Evolutionary conservation across 2,797 vertebrate species (phyloP), one percentile per base, ranked within the genome.

Genomic region (Enteromius trimaculatus): DNA sequence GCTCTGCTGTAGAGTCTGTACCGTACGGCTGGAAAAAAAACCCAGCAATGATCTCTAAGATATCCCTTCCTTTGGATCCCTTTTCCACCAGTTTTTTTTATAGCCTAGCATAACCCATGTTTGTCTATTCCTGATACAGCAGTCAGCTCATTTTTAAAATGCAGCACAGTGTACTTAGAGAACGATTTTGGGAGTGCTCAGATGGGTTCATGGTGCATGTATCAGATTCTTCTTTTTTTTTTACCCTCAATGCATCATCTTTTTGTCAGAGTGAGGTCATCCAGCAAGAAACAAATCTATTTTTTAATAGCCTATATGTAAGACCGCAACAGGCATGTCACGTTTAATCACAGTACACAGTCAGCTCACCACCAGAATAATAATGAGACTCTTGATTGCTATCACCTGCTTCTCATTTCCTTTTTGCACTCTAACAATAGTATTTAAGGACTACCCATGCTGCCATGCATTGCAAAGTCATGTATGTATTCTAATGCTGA

Each of bases 371-470:
- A 66, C 16, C 62, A 66, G 47, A 82, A 82, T 82, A 76, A 23
- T 44, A 53, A 82, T 82, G 49, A 77, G 72, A 68, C n/a, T n/a
- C 55, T 39, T 68, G 62, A 82, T 82, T 55, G 16, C 47, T 42
- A 34, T 82, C 71, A 29, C 47, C 72, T 68, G 81, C 17, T 68
- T 77, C 64, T 77, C 34, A 69, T 82, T 77, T 82, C 49, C 72
- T 82, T 19, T 77, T 66, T 68, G 23, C 72, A 58, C 51, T 29
- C 31, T n/a, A 68, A 66, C 72, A 76, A 42, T 66, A 21, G 21
- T 39, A 37, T 42, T 65, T 76, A 76, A 77, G 72, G 62, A n/a
- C 31, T 68, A 21, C 34, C 2, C 16, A 82, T 6, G 29, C 17
- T 49, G 53, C 42, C 11, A 51, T 21, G 55, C 11, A 34, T 62